Evolutionary conservation across 2,888 invertebrate species (phyloP).

Genomic region (Brassicogethes aeneus): DNA sequence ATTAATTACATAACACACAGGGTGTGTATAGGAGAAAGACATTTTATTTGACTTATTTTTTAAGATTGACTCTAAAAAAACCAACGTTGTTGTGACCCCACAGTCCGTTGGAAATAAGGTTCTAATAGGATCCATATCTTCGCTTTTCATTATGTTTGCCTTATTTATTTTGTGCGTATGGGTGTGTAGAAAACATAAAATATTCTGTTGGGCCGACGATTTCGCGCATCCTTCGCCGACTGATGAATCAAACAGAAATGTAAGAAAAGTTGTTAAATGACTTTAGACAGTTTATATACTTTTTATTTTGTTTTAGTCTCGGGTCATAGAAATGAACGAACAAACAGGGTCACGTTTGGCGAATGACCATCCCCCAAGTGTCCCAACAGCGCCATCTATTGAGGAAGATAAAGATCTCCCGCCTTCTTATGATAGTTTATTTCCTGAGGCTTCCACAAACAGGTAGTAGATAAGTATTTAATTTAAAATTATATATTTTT

Average conservation of each 20-base stretch:
- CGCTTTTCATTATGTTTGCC: slow-evolving; percentile 41
- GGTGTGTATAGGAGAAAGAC: too few species aligned
- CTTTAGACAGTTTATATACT: slow-evolving; percentile 4
- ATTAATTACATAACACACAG: too few species aligned
- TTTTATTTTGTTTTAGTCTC: slow-evolving; percentile 15
- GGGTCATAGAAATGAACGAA: slow-evolving; percentile 28
- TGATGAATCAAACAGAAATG: slow-evolving; percentile 2
- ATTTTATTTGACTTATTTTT: too few species aligned
- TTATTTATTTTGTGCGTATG: slow-evolving; percentile 43
- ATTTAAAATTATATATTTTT: too few species aligned
- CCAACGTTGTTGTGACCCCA: too few species aligned
- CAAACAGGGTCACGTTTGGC: slow-evolving; percentile 15
- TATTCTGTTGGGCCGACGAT: slow-evolving; percentile 44
- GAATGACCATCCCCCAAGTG: neutral
- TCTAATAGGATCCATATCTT: slow-evolving; percentile 43
- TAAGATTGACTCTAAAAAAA: too few species aligned
- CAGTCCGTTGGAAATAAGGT: slow-evolving; percentile 33
- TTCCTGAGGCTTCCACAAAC: slow-evolving; percentile 30
- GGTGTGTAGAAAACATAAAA: slow-evolving; percentile 42
- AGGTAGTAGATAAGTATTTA: neutral
- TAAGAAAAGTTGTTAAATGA: neutral
- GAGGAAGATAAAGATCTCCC: slow-evolving; percentile 47
- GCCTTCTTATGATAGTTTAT: slow-evolving; percentile 48
- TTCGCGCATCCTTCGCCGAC: slow-evolving; percentile 33
- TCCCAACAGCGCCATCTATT: slow-evolving; percentile 29